Conservation (phyloP, 2,113 vertebrate species). For the Pholis gunnellus region DNA sequence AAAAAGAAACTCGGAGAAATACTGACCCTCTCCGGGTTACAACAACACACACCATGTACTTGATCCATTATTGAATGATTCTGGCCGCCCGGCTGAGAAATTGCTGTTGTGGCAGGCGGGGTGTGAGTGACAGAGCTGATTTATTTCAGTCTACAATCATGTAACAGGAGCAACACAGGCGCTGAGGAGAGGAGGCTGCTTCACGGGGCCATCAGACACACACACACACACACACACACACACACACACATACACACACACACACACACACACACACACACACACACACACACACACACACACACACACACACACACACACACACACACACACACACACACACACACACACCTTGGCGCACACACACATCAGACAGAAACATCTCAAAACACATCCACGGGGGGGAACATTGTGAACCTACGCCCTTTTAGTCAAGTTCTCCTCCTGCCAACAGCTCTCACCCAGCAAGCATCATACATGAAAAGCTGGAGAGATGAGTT, state of each 20-base stretch:
- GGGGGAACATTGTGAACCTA: conserved; percentile 16
- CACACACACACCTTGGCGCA: not conserved
- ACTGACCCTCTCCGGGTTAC: conserved; percentile 29
- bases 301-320: conserved; percentile 8
- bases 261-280: conserved; percentile 16
- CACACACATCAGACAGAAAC: conserved; percentile 27
- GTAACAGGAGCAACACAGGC: conserved; percentile 43
- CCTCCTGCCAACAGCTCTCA: conserved; percentile 30
- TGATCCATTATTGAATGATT: conserved; percentile 71
- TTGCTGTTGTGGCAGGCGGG: conserved; percentile 57
- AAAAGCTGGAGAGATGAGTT: conserved; percentile 14
- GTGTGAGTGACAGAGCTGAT: conserved; percentile 73
- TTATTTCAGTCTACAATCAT: conserved; percentile 72
- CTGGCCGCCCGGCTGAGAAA: conserved; percentile 71
- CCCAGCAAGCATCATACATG: not conserved
- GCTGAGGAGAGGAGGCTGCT: conserved; percentile 54
- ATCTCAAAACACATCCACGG: conserved; percentile 27
- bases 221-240: conserved; percentile 3
- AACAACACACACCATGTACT: conserved; percentile 56
- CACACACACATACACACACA: conserved; percentile 5
- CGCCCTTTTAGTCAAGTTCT: conserved; percentile 24
- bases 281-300: conserved; percentile 17
- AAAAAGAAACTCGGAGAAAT: conserved; percentile 19
- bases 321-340: conserved; percentile 20
- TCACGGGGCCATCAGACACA: conserved; percentile 4